Evolutionary conservation across 1,140 invertebrate genomes (phyloP).

Genomic region (Hycleus cichorii): DNA sequence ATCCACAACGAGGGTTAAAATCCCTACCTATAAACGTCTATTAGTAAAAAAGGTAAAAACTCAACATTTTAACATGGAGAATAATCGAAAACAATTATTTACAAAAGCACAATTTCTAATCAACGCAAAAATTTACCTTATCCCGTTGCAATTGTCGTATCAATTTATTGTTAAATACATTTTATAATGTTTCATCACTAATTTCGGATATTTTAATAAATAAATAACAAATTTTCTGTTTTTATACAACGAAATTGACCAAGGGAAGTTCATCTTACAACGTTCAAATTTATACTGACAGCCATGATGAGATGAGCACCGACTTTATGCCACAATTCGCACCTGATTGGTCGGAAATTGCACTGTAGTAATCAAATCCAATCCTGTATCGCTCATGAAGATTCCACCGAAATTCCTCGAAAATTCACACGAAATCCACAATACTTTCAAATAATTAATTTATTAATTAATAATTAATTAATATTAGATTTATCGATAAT

Average conservation of each 20-base stretch:
- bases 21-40: too few relatives aligned
- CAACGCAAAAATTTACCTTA: background rate
- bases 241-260: slow-evolving; percentile 43
- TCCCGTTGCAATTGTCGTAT: background rate
- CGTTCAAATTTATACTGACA: slow-evolving; percentile 83
- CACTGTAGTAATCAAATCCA: background rate
- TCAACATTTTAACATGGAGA: too few relatives aligned
- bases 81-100: too few relatives aligned
- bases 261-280: slow-evolving; percentile 72
- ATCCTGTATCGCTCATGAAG: too few relatives aligned
- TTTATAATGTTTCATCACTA: slow-evolving; percentile 27
- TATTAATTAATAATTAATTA: too few relatives aligned
- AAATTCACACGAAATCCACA: too few relatives aligned
- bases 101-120: too few relatives aligned
- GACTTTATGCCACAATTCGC: slow-evolving; percentile 62
- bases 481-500: too few relatives aligned
- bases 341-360: slow-evolving; percentile 50
- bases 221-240: slow-evolving; percentile 26
- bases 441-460: too few relatives aligned
- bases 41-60: too few relatives aligned
- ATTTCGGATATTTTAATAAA: slow-evolving; percentile 24
- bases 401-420: too few relatives aligned
- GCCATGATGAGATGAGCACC: slow-evolving; percentile 70
- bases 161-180: slow-evolving; percentile 31
- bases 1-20: too few relatives aligned